Evolutionary conservation across 2,888 invertebrate species (phyloP).

Genomic region (Danaus chrysippus): DNA sequence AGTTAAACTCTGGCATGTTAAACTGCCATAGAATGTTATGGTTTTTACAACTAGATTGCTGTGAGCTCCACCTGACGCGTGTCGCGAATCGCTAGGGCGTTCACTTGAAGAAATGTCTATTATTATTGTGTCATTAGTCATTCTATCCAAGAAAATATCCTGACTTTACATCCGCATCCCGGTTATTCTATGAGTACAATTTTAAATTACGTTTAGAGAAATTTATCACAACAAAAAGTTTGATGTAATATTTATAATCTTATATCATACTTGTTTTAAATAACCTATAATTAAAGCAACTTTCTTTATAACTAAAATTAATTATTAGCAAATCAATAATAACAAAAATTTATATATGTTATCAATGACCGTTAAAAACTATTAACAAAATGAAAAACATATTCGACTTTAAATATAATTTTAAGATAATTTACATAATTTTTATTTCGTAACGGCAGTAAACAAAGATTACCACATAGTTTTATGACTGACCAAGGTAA

Average conservation of each 20-base stretch:
- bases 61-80: constrained; percentile 53
- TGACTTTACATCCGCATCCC: constrained; percentile 8
- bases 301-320: too few species aligned
- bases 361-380: too few species aligned
- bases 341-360: too few species aligned
- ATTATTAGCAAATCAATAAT: too few species aligned
- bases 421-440: background rate
- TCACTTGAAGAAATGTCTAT: constrained; percentile 43
- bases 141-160: constrained; percentile 6
- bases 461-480: constrained; percentile 1
- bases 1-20: constrained; percentile 9
- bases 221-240: background rate
- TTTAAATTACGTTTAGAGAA: background rate
- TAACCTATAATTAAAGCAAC: too few species aligned
- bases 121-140: constrained; percentile 15
- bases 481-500: constrained; percentile 16
- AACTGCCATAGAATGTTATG: constrained; percentile 16
- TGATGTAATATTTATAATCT: too few species aligned
- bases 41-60: constrained; percentile 24
- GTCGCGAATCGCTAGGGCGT: constrained; percentile 61
- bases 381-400: too few species aligned
- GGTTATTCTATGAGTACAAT: background rate
- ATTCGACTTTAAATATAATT: too few species aligned
- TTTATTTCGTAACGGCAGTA: constrained; percentile 6
- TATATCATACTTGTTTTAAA: too few species aligned